These are phyloP conservation scores for Cantharis nigra DNA, from an alignment of 2,888 invertebrate species.

Conservation along the genomic window DNA sequence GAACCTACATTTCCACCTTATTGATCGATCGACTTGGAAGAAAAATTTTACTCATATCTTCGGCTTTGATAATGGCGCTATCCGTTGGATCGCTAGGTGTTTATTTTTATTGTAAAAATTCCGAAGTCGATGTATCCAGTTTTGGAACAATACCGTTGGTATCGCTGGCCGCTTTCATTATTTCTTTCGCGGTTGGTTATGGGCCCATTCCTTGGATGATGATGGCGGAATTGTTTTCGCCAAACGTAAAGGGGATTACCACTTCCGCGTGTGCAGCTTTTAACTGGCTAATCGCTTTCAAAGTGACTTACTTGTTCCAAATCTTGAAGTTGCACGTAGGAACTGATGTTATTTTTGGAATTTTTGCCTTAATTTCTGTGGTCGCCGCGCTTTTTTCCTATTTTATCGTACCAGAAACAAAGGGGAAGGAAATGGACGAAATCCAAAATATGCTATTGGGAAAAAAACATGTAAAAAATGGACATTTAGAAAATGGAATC, in stretches of 20 bases:
- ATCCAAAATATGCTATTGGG: constrained; percentile 59
- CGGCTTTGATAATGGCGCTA: constrained; percentile 62
- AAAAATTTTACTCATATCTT: constrained; percentile 65
- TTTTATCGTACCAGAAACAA: constrained; percentile 72
- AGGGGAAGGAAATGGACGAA: constrained; percentile 61
- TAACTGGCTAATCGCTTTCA: constrained; percentile 73
- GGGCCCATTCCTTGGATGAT: constrained; percentile 78
- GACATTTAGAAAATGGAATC: neutral
- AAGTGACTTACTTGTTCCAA: constrained; percentile 66
- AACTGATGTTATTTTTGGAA: constrained; percentile 67
- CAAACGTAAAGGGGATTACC: constrained; percentile 66
- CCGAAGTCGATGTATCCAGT: constrained; percentile 36
- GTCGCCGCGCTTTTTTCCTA: constrained; percentile 67
- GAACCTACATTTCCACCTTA: constrained; percentile 62
- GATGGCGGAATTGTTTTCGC: constrained; percentile 69
- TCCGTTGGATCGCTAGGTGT: constrained; percentile 56
- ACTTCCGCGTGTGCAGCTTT: constrained; percentile 70
- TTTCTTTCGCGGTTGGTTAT: constrained; percentile 66
- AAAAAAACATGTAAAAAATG: neutral
- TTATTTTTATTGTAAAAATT: constrained; percentile 49
- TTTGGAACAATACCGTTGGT: constrained; percentile 39
- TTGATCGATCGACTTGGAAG: constrained; percentile 66
- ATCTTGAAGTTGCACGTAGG: constrained; percentile 61
- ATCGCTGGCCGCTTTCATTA: constrained; percentile 39
- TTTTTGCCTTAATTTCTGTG: constrained; percentile 66